These are phyloP conservation scores for Cotesia vestalis DNA, from an alignment of 1,140 invertebrate species.

Conservation along the genomic window DNA sequence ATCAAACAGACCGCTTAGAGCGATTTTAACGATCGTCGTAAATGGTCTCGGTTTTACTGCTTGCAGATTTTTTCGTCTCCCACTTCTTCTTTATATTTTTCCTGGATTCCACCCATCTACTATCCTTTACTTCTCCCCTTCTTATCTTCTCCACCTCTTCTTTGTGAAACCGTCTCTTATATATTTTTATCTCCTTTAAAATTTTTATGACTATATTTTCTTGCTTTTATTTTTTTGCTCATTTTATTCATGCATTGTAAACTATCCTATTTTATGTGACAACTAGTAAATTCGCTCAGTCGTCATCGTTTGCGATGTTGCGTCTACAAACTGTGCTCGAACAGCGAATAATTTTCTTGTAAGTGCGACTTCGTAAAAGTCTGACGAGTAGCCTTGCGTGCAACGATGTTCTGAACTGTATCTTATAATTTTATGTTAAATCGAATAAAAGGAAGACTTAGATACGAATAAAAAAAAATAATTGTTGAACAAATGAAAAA, in stretches of 20 bases:
- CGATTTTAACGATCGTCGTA: conserved; percentile 57
- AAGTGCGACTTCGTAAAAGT: conserved; percentile 25
- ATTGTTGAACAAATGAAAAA: too few relatives aligned
- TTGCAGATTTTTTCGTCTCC: conserved; percentile 43
- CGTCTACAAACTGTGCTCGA: neutral
- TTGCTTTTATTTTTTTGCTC: conserved; percentile 29
- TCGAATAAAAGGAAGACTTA: neutral
- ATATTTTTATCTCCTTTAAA: conserved; percentile 1
- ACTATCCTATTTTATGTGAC: conserved; percentile 48
- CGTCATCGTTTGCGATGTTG: conserved; percentile 23
- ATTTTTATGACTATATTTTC: neutral
- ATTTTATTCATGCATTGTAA: conserved; percentile 45
- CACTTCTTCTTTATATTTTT: conserved; percentile 26
- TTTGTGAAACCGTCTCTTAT: neutral
- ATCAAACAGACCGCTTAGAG: conserved; percentile 54
- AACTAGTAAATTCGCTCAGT: conserved; percentile 38
- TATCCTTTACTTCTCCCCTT: conserved; percentile 24
- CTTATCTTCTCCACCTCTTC: conserved; percentile 1
- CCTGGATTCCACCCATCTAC: conserved; percentile 9
- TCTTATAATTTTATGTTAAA: conserved; percentile 35
- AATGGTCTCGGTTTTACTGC: conserved; percentile 56
- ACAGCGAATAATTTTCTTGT: neutral
- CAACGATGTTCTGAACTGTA: conserved; percentile 18
- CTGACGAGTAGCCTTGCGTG: conserved; percentile 32
- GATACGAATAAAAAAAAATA: too few relatives aligned